Conservation (phyloP, 2,888 invertebrate genomes). For the Epinotia brunnichana region DNA sequence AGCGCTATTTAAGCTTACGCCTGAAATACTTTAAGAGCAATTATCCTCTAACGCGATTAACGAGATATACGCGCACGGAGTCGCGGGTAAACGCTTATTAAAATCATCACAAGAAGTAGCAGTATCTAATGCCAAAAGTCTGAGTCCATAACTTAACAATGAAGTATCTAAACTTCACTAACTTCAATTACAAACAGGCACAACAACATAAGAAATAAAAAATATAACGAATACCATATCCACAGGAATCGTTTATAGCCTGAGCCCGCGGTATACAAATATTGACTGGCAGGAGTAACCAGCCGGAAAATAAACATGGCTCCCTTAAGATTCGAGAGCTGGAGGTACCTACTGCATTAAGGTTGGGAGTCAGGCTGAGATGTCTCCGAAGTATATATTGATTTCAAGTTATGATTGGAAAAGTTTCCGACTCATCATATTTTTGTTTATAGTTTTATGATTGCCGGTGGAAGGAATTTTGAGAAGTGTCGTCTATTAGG, state of each 20-base stretch:
- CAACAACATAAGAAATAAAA: not conserved
- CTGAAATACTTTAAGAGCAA: too few relatives aligned
- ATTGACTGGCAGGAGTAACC: constrained; percentile 66
- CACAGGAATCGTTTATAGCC: constrained; percentile 9
- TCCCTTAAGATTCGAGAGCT: constrained; percentile 63
- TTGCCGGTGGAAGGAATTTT: not conserved
- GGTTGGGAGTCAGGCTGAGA: constrained; percentile 61
- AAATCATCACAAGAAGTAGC: too few relatives aligned
- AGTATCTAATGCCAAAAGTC: not conserved
- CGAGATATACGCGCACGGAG: too few relatives aligned
- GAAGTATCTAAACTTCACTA: not conserved
- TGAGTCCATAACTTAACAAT: not conserved
- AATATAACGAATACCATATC: too few relatives aligned
- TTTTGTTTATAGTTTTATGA: constrained; percentile 41
- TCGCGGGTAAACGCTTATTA: too few relatives aligned
- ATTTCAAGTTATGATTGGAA: constrained; percentile 73
- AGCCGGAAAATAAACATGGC: constrained; percentile 74
- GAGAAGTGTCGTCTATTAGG: not conserved
- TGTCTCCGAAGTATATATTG: constrained; percentile 65
- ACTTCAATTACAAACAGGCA: not conserved
- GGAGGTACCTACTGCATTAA: constrained; percentile 47
- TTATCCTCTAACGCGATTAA: too few relatives aligned
- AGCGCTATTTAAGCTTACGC: too few relatives aligned
- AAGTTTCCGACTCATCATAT: constrained; percentile 60
- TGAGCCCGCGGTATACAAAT: constrained; percentile 47